Conservation (phyloP, 1,140 invertebrate species). For the Drosophila navojoa region DNA sequence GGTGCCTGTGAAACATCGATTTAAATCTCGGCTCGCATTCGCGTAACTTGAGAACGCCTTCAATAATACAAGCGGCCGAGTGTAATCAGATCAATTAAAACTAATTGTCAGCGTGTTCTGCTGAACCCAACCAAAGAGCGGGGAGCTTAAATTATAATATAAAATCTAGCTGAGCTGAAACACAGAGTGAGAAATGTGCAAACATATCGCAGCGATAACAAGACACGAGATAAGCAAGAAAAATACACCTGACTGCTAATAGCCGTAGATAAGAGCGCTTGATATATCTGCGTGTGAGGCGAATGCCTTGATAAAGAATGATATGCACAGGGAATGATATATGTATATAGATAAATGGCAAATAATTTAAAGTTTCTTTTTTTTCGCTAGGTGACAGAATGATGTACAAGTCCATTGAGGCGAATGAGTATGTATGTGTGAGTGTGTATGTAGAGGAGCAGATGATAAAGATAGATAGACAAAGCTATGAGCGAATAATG, state of each 20-base stretch:
- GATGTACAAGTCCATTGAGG: constrained; percentile 7
- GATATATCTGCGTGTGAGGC: neutral
- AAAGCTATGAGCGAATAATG: neutral
- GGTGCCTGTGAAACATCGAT: constrained; percentile 68
- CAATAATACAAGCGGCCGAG: constrained; percentile 27
- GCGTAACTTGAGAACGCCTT: constrained; percentile 39
- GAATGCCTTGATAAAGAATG: neutral
- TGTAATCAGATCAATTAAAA: constrained; percentile 75
- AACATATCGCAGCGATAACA: neutral
- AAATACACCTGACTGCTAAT: neutral
- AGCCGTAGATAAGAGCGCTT: neutral
- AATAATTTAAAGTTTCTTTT: neutral
- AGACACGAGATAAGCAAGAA: neutral
- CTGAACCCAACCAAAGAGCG: neutral
- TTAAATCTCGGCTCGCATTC: constrained; percentile 50
- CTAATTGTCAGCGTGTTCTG: constrained; percentile 49
- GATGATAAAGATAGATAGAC: neutral
- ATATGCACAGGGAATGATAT: neutral
- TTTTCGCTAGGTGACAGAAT: neutral
- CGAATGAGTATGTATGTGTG: neutral
- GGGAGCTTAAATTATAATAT: neutral
- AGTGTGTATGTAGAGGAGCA: neutral
- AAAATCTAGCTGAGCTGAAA: neutral
- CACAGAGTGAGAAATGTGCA: neutral
- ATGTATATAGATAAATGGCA: neutral